Evolutionary conservation across 2,113 vertebrate species (phyloP).

Genomic region (Alectura lathami): DNA sequence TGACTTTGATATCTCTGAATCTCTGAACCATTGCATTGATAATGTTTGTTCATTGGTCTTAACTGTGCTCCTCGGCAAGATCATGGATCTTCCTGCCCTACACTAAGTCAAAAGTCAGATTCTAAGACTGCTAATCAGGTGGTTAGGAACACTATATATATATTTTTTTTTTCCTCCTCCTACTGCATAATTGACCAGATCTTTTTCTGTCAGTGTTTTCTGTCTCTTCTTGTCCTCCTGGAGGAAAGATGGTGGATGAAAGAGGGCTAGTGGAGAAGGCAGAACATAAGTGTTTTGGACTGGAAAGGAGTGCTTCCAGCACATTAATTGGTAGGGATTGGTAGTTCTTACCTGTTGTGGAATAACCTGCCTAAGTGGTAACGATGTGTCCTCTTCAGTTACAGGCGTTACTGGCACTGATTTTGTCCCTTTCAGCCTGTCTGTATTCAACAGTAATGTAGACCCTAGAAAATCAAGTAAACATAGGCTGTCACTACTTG

Average conservation of each 20-base stretch:
- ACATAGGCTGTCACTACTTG: neutral
- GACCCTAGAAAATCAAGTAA: neutral
- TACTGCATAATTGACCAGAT: neutral
- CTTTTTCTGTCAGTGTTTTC: neutral
- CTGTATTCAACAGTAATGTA: neutral
- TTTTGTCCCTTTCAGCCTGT: neutral
- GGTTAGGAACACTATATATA: neutral
- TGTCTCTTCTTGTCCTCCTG: neutral
- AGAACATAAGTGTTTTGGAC: neutral
- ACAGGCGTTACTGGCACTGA: accelerated
- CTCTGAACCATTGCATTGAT: neutral
- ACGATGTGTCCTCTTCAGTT: neutral
- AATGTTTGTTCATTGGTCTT: neutral
- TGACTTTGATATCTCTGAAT: neutral
- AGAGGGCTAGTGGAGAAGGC: neutral
- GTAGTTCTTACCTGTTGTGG: neutral
- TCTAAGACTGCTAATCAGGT: neutral
- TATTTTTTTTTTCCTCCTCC: accelerated
- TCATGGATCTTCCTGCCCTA: neutral
- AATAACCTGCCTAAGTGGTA: neutral
- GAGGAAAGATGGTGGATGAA: neutral
- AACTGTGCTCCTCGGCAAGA: neutral
- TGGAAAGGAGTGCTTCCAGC: neutral
- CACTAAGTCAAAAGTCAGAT: neutral
- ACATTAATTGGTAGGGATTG: neutral